These are phyloP conservation scores for Rhinoderma darwinii DNA, from an alignment of 2,113 vertebrate species.

Conservation along the genomic window DNA sequence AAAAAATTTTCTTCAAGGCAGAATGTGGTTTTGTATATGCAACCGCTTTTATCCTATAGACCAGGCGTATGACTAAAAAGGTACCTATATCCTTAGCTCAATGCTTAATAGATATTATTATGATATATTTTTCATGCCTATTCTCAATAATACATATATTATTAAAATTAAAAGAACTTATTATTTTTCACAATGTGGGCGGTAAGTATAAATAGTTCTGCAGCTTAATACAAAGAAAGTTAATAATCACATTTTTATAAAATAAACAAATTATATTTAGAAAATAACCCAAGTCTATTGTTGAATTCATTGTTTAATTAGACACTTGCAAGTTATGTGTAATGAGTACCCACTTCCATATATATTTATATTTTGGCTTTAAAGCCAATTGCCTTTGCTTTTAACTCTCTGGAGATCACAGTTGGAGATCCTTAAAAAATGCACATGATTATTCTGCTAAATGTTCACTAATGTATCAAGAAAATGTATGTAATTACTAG, in stretches of 20 bases:
- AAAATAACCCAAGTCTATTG: slow-evolving; percentile 23
- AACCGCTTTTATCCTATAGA: too few species aligned
- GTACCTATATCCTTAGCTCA: too few species aligned
- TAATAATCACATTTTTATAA: slow-evolving; percentile 1
- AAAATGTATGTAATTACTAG: slow-evolving; percentile 56
- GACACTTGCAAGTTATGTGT: slow-evolving; percentile 44
- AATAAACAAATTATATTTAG: slow-evolving; percentile 17
- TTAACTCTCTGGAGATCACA: slow-evolving; percentile 52
- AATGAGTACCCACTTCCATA: slow-evolving; percentile 46
- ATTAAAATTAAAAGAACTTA: not conserved
- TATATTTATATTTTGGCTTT: slow-evolving; percentile 46
- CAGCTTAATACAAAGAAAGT: not conserved
- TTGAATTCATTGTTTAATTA: slow-evolving; percentile 53
- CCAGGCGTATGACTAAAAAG: too few species aligned
- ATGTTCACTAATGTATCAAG: slow-evolving; percentile 49
- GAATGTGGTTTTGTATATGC: too few species aligned
- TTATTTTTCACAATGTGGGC: not conserved
- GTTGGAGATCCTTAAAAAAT: slow-evolving; percentile 47
- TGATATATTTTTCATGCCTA: not conserved
- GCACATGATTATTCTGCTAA: slow-evolving; percentile 51
- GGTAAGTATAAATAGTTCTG: slow-evolving; percentile 20
- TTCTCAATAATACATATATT: not conserved
- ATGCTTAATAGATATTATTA: too few species aligned
- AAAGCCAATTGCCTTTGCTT: slow-evolving; percentile 44
- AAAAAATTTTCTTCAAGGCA: too few species aligned